These are phyloP conservation scores for Pelusios castaneus DNA, from an alignment of 2,113 vertebrate species.

Conservation along the genomic window DNA sequence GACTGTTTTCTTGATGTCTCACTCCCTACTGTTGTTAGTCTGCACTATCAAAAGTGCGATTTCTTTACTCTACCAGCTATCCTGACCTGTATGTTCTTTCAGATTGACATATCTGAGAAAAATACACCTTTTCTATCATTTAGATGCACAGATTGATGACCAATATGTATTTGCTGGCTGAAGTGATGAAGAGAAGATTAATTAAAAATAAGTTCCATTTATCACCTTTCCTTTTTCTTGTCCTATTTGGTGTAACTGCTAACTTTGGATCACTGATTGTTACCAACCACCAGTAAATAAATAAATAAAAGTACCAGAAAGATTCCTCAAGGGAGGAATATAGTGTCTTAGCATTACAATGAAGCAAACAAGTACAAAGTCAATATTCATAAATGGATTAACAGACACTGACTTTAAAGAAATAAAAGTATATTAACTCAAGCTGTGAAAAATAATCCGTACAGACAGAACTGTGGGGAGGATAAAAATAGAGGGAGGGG, in stretches of 20 bases:
- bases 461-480: neutral
- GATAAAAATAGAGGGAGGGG: neutral
- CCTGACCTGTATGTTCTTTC: neutral
- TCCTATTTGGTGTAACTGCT: neutral
- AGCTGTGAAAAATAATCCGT: neutral
- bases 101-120: neutral
- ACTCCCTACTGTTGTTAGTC: neutral
- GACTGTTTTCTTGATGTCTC: neutral
- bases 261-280: neutral
- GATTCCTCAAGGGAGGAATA: neutral
- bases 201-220: neutral
- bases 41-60: neutral
- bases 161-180: neutral
- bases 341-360: neutral
- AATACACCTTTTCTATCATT: neutral
- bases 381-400: neutral
- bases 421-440: neutral
- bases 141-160: neutral
- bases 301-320: neutral
- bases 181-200: neutral
- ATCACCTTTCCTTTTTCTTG: accelerated
- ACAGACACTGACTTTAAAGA: neutral
- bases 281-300: neutral
- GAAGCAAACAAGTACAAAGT: neutral
- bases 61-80: neutral